phyloP scores from a whole-genome alignment of 2,113 vertebrate species.

The Heliornis fulica region DNA sequence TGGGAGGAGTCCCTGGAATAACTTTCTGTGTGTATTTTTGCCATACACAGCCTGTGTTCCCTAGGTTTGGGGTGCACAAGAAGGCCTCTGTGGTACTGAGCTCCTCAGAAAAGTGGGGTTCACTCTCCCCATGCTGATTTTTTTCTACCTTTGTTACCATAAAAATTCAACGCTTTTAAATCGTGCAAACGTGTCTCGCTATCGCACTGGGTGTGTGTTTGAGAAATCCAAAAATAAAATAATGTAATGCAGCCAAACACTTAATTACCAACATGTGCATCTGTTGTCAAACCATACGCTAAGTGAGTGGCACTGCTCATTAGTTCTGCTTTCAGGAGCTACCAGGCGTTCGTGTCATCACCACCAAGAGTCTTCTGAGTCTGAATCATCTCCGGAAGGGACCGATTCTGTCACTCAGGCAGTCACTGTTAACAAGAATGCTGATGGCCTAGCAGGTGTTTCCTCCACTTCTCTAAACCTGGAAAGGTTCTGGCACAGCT shows the following conservation, averaged over 20 bases:
- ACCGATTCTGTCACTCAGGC: conserved; percentile 58
- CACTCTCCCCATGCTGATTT: neutral
- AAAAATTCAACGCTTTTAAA: conserved; percentile 13
- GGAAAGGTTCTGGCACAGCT: conserved; percentile 58
- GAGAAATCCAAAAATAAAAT: conserved; percentile 68
- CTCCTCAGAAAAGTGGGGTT: neutral
- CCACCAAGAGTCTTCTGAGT: conserved; percentile 64
- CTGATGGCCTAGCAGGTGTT: conserved; percentile 65
- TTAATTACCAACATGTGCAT: conserved; percentile 68
- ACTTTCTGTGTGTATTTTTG: neutral
- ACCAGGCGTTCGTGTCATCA: conserved; percentile 53
- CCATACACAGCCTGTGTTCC: neutral
- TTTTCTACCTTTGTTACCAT: conserved; percentile 13
- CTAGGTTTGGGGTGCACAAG: neutral
- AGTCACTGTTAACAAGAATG: conserved; percentile 56
- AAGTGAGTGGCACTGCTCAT: conserved; percentile 67
- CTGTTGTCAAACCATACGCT: conserved; percentile 70
- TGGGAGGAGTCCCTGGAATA: neutral
- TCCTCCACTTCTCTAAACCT: conserved; percentile 70
- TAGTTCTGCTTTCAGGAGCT: conserved; percentile 70
- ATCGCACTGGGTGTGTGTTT: conserved; percentile 33
- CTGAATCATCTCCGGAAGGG: conserved; percentile 72
- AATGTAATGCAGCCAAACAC: conserved; percentile 63
- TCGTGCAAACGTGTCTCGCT: conserved; percentile 19
- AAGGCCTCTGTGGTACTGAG: neutral